phyloP scores from a whole-genome alignment of 2,797 vertebrate species.

The Rhinoraja longicauda region DNA sequence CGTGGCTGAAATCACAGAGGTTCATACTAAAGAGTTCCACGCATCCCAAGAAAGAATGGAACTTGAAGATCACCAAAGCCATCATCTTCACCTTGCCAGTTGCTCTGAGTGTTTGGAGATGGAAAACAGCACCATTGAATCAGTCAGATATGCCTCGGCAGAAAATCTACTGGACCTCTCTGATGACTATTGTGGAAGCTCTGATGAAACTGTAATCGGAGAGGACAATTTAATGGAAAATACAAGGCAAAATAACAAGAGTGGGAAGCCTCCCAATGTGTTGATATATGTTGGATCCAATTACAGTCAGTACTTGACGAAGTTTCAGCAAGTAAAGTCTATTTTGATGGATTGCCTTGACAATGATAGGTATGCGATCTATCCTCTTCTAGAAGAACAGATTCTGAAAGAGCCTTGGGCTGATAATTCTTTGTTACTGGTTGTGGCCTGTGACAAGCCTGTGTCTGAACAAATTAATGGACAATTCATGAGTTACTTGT shows the following conservation, averaged over 20 bases:
- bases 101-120: constrained; percentile 85
- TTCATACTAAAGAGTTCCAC: not conserved
- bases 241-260: constrained; percentile 40
- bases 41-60: constrained; percentile 28
- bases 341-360: constrained; percentile 70
- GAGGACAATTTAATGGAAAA: constrained; percentile 22
- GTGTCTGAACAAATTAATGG: constrained; percentile 58
- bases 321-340: constrained; percentile 56
- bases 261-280: constrained; percentile 74
- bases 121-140: constrained; percentile 86
- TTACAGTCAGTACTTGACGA: constrained; percentile 45
- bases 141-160: constrained; percentile 75
- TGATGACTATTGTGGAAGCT: constrained; percentile 48
- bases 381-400: constrained; percentile 67
- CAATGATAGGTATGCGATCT: constrained; percentile 66
- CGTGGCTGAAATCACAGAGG: not conserved
- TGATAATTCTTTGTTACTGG: constrained; percentile 71
- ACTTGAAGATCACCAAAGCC: constrained; percentile 44
- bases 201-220: constrained; percentile 42
- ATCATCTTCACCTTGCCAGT: constrained; percentile 79
- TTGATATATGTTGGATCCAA: constrained; percentile 68
- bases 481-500: constrained; percentile 71
- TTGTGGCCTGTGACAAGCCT: constrained; percentile 65
- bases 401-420: constrained; percentile 74
- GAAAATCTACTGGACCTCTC: constrained; percentile 83